These are phyloP conservation scores for Caenorhabditis panamensis DNA, from an alignment of 2,888 invertebrate species.

Conservation along the genomic window DNA sequence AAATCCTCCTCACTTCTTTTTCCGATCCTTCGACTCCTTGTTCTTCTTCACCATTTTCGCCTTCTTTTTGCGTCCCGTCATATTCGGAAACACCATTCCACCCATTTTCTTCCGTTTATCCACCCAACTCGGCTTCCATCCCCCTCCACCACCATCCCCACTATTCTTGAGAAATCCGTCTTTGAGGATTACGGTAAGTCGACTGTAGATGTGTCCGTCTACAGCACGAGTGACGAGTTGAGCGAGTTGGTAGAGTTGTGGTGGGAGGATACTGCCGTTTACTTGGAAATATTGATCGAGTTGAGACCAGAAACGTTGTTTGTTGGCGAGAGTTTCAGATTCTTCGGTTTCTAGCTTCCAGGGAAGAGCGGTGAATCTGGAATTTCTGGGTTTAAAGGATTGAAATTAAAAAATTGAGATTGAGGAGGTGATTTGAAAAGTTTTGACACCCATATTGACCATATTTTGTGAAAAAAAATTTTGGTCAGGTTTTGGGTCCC, in stretches of 20 bases:
- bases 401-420: too few relatives aligned
- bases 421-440: too few relatives aligned
- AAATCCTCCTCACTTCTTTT: too few relatives aligned
- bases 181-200: neutral
- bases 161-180: conserved; percentile 1
- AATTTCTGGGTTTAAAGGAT: too few relatives aligned
- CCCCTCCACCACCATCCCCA: neutral
- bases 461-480: too few relatives aligned
- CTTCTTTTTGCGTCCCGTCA: neutral
- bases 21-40: neutral
- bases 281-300: neutral
- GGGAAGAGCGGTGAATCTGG: conserved; percentile 5
- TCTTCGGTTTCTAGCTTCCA: conserved; percentile 8
- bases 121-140: conserved; percentile 6
- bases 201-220: neutral
- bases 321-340: neutral
- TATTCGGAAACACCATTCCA: neutral
- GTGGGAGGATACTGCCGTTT: neutral
- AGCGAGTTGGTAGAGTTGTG: neutral
- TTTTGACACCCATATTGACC: too few relatives aligned
- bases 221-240: neutral
- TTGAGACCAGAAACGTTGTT: neutral
- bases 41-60: neutral
- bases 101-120: conserved; percentile 1
- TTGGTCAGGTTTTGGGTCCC: too few relatives aligned